These are phyloP conservation scores for Pyrocoelia pectoralis DNA, from an alignment of 2,888 invertebrate genomes.

Conservation along the genomic window DNA sequence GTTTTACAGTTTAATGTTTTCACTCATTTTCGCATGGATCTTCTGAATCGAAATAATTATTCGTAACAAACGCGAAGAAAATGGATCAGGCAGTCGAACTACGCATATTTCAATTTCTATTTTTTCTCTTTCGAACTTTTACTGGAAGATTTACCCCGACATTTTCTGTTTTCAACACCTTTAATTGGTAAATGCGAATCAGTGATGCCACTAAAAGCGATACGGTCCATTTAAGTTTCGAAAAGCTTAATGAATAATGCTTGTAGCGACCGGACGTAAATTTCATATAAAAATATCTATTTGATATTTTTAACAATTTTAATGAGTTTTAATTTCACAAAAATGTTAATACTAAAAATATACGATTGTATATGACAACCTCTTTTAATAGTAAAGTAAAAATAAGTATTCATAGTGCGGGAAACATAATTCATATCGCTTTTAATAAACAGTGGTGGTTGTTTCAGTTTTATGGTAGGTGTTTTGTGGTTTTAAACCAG, in stretches of 20 bases:
- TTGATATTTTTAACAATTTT: constrained; percentile 11
- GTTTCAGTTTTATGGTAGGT: constrained; percentile 45
- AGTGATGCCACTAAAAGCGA: constrained; percentile 27
- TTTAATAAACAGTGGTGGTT: constrained; percentile 49
- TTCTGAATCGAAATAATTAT: constrained; percentile 5
- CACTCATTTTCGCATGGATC: constrained; percentile 7
- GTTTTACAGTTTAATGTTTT: constrained; percentile 8
- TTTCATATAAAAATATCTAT: constrained; percentile 5
- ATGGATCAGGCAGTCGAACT: constrained; percentile 7
- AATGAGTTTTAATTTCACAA: too few species aligned
- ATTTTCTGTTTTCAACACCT: constrained; percentile 39
- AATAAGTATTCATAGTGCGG: constrained; percentile 46
- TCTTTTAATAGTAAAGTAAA: constrained; percentile 38
- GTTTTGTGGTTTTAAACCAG: constrained; percentile 39
- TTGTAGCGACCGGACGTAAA: constrained; percentile 12
- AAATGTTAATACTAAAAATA: too few species aligned
- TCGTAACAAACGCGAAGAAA: background rate
- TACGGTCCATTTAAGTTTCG: constrained; percentile 29
- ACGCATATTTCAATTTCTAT: constrained; percentile 23
- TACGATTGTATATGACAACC: too few species aligned
- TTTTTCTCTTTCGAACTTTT: constrained; percentile 36
- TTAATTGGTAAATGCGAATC: constrained; percentile 40
- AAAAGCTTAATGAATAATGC: constrained; percentile 23
- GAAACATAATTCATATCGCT: constrained; percentile 49
- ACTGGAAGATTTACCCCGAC: constrained; percentile 37